Percentiles rank a stretch among this genome's conserved stretches.
Evolutionary conservation across 2,888 invertebrate species (phyloP).

Genomic region (Coelogynopora nodosa): DNA sequence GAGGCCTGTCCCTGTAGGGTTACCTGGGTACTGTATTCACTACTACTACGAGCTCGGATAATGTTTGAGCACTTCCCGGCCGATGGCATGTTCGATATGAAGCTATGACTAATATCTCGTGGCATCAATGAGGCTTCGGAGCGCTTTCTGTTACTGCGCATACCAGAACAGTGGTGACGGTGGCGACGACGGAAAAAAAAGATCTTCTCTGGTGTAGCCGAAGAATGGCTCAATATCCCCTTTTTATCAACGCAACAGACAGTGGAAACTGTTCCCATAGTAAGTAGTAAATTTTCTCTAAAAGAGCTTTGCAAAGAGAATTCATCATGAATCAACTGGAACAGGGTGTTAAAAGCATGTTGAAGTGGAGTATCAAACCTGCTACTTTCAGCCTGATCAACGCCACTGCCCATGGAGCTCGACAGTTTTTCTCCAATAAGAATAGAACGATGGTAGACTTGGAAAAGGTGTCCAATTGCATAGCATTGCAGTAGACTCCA

Average conservation of each 20-base stretch:
- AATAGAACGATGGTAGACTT: background rate
- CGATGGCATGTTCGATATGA: background rate
- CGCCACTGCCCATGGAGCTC: background rate
- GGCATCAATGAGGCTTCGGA: constrained; percentile 1
- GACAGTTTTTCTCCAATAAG: background rate
- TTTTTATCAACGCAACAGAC: constrained; percentile 44
- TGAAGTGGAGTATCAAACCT: background rate
- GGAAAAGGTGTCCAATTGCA: background rate
- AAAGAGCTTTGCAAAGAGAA: background rate
- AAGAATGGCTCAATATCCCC: constrained; percentile 40
- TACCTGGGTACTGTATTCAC: background rate
- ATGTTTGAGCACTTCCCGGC: background rate
- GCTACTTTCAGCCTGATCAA: background rate
- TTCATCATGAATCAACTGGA: background rate
- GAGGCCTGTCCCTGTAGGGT: background rate
- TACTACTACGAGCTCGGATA: background rate
- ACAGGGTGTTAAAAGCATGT: background rate
- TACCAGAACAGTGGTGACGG: constrained; percentile 5
- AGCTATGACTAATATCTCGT: background rate
- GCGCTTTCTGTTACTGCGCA: background rate
- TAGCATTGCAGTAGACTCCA: background rate
- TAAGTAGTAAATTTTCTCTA: constrained; percentile 12
- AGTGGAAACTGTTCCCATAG: constrained; percentile 38
- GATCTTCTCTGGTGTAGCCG: constrained; percentile 40
- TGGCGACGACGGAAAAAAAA: constrained; percentile 41